Base-by-base conservation (phyloP, 2,888 invertebrate genomes). In the Diploptera punctata region DNA sequence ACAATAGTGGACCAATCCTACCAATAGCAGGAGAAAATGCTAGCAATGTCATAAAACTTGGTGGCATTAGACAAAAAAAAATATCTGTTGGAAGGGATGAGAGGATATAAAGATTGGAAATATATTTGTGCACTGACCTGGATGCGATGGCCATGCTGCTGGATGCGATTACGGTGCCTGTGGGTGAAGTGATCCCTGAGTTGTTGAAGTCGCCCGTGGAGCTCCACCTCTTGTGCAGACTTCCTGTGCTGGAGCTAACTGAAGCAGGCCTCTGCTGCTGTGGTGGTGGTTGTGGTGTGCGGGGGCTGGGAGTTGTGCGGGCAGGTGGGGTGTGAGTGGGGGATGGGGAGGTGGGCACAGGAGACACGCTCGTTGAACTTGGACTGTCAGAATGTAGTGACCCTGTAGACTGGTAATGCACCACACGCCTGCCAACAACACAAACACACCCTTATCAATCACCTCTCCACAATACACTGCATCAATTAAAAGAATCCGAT, bases 311-410 rank as follows among this genome's bases (percentile, higher is more conserved):
- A 76, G 78, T 49, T 77, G 76, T 57, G 78, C 76, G 72, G 9
- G 38, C 52, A 68, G 72, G 78, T 76, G 60, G 77, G 76, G 77
- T 78, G 29, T 80, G 79, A 7, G 81, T 80, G n/a, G 84, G 84
- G 2, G 82, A 82, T 1, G 84, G 83, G 16, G 84, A 83, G 18
- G 84, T 82, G 19, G 94, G 93, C 75, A 93, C 91, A 9, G 94
- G 94, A n/a, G 93, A 93, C 71, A 92, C 90, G 67, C 93, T 93
- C 78, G 91, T 93, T 7, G 93, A 93, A 79, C 93, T 93, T 7
- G 92, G 93, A 72, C 92, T 91, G 82, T 93, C 93, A 67, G 93
- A 93, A 83, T 94, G 93, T 65, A 93, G 85, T 2, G 93, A 93
- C 19, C 92, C 92, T 62, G 93, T 93, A 1, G 93, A 93, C 81